These are phyloP conservation scores for Pogoniulus pusillus DNA, from an alignment of 2,797 vertebrate species.

Conservation along the genomic window DNA sequence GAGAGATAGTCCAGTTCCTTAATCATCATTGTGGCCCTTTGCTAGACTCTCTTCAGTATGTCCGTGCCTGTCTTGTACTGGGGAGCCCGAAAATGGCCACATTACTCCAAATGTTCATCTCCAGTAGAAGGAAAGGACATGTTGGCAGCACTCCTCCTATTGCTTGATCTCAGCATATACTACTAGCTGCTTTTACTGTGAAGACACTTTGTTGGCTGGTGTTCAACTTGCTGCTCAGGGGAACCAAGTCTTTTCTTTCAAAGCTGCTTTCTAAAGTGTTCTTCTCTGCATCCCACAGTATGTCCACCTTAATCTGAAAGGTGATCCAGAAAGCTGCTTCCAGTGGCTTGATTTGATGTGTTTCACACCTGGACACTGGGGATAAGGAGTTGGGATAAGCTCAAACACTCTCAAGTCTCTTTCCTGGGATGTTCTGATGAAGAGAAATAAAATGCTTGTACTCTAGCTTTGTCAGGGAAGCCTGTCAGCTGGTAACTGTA, in stretches of 20 bases:
- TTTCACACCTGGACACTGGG: background rate
- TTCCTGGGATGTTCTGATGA: background rate
- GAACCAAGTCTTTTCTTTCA: background rate
- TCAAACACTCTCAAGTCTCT: background rate
- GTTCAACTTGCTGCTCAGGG: background rate
- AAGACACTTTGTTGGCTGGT: background rate
- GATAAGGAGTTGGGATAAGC: background rate
- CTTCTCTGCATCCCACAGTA: background rate
- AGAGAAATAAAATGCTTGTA: background rate
- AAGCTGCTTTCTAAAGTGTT: background rate
- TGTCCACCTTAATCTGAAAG: background rate
- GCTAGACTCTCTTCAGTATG: background rate
- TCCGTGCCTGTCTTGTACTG: background rate
- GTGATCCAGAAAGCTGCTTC: background rate
- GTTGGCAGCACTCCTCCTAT: background rate
- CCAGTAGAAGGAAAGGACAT: background rate
- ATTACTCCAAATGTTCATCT: background rate
- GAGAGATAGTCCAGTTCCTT: background rate
- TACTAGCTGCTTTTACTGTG: background rate
- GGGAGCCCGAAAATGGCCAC: background rate
- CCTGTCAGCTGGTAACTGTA: background rate
- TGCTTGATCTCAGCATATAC: background rate
- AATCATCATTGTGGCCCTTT: background rate
- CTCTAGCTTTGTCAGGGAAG: background rate
- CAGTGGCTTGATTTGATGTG: accelerated